Base-by-base conservation (phyloP, 1,140 invertebrate species). In the Drosophila ercepeae region DNA sequence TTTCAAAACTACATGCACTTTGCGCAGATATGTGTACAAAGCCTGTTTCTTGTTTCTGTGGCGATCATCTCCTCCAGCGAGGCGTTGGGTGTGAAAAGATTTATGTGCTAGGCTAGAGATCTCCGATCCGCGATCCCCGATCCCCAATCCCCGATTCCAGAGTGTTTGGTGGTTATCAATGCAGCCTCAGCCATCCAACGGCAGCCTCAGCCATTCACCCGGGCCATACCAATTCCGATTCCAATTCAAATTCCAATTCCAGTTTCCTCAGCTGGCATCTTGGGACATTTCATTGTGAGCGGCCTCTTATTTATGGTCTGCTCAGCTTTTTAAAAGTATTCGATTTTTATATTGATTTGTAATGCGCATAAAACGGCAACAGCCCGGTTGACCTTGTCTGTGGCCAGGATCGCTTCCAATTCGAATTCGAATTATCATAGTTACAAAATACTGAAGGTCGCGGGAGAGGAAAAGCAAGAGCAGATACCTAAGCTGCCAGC, bases 1-100 rank as follows among this genome's bases (percentile, higher is more conserved):
- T 84, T 84, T 84, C 81, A 86, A 84, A 84, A 79, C 71, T 84
- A 84, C 81, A 84, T 84, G 79, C 79, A 84, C 81, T 81, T 84
- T 79, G 81, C 81, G 64, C 81, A 86, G 76, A 79, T 86, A n/a
- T n/a, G n/a, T n/a, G n/a, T n/a, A 86, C 72, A 63, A 65, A 72
- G 70, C 71, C 57, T 44, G 41, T 18, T 14, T 19, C n/a, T n/a
- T n/a, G n/a, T n/a, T n/a, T n/a, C n/a, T 45, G 45, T 21, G 29
- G 46, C 49, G 51, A 36, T 39, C 70, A 44, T 19, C 46, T 74
- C 44, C 27, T 39, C 36, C 36, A n/a, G 36, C 36, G 13, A 4
- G 4, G 36, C 48, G n/a, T n/a, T 61, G 81, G 76, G 81, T 84
- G 81, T 84, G 81, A 84, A 84, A 86, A 84, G 81, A 84, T 84